Base-by-base conservation (phyloP, 2,113 vertebrate species). In the Callorhinus ursinus region DNA sequence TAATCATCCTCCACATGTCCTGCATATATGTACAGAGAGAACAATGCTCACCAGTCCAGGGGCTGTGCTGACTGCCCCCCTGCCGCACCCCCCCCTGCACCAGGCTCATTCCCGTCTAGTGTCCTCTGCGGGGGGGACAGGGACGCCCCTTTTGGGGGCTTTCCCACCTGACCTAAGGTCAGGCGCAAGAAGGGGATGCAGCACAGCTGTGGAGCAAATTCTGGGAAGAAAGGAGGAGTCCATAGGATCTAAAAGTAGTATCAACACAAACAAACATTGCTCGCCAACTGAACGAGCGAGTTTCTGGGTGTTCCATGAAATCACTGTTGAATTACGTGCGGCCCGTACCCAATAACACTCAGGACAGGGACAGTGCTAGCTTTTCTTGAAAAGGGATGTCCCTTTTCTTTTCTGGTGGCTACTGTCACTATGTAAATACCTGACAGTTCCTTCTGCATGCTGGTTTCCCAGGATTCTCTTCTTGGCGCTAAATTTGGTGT, bases 381-480 rank as follows among this genome's bases (percentile, higher is more conserved):
- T 22, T 94, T 88, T 94, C 90, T 93, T 82, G 81, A 59, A 86
- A 93, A 83, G 19, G 10, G 14, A 7, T 36, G 8, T 67, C 71
- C n/a, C 28, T 72, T 31, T 69, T 16, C n/a, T 90, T 79, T 95
- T 74, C 76, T 82, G 42, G 85, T 28, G 87, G 71, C 67, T n/a
- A 42, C 14, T 26, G 36, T 31, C 46, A 39, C 0, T 49, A 42
- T 51, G 22, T 76, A 33, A 46, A 86, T 12, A 80, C 5, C 63
- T 33, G 55, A 2, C 24, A 51, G 31, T 65, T 84, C 51, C 11
- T 53, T 93, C n/a, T 74, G 5, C 77, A 55, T 31, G 6, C 16
- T 90, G n/a, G 21, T 93, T 97, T 96, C 88, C 71, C 59, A 74
- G 53, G 46, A 88, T 82, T 94, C 92, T 74, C 24, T 88, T 92